phyloP scores from a whole-genome alignment of 2,797 vertebrate genomes.

The Microchirus variegatus region DNA sequence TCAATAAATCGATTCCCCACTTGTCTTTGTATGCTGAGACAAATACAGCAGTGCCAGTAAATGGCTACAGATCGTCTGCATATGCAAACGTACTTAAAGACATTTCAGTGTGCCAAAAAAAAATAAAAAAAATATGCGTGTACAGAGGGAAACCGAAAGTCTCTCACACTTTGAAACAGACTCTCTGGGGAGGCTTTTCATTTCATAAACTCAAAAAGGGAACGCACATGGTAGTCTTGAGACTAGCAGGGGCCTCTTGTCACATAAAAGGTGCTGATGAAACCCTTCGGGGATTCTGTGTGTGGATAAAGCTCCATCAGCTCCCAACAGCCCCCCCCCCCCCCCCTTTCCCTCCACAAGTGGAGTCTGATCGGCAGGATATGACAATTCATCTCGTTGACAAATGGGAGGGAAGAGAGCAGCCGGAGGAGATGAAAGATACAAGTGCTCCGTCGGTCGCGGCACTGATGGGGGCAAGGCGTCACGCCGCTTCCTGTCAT shows the following conservation, averaged over 20 bases:
- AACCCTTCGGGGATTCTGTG: constrained; percentile 44
- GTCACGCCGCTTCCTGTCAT: constrained; percentile 69
- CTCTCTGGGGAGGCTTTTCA: constrained; percentile 41
- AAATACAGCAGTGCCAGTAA: too few relatives aligned
- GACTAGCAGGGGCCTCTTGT: constrained; percentile 41
- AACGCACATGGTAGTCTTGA: constrained; percentile 25
- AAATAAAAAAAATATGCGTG: constrained; percentile 3
- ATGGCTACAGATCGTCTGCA: too few relatives aligned
- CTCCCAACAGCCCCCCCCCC: constrained; percentile 38
- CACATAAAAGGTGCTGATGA: constrained; percentile 58
- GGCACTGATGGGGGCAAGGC: constrained; percentile 48
- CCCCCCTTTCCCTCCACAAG: constrained; percentile 35
- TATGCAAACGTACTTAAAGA: too few relatives aligned
- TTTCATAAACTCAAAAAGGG: constrained; percentile 32
- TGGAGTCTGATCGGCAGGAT: constrained; percentile 64
- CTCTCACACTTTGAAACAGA: constrained; percentile 27
- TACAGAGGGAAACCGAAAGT: constrained; percentile 24
- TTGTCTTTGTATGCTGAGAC: too few relatives aligned
- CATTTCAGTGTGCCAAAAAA: constrained; percentile 23
- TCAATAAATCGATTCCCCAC: too few relatives aligned
- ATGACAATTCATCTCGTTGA: constrained; percentile 56
- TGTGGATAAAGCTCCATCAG: constrained; percentile 36
- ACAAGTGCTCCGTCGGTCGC: constrained; percentile 61
- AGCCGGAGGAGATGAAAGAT: constrained; percentile 78
- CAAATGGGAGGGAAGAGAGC: constrained; percentile 61